phyloP scores from a whole-genome alignment of 2,797 vertebrate species.

The Platalea minor region DNA sequence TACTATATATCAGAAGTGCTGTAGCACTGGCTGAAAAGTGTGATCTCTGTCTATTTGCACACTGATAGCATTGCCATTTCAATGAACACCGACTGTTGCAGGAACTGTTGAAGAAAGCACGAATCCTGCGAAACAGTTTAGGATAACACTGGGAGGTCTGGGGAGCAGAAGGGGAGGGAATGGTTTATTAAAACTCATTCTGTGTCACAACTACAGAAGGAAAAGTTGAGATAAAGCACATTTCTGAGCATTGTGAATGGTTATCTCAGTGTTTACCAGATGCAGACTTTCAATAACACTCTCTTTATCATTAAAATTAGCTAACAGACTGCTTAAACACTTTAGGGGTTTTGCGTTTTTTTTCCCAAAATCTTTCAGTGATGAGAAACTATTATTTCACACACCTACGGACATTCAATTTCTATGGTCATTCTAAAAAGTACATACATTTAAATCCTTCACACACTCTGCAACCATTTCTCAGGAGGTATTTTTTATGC shows the following conservation, averaged over 20 bases:
- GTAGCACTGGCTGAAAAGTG: background rate
- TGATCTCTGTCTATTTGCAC: background rate
- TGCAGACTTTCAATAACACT: background rate
- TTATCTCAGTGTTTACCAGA: background rate
- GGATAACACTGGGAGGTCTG: background rate
- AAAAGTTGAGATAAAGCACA: background rate
- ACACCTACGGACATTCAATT: background rate
- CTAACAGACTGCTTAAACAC: background rate
- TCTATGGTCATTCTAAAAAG: background rate
- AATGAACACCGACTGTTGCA: background rate
- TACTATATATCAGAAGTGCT: background rate
- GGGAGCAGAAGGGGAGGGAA: background rate
- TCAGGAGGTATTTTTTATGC: background rate
- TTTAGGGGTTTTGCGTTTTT: no score
- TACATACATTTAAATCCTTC: background rate
- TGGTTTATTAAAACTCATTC: background rate
- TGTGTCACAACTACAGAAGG: background rate
- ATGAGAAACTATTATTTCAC: background rate
- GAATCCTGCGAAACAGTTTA: background rate
- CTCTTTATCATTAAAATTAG: background rate
- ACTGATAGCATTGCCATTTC: background rate
- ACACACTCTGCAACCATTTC: background rate
- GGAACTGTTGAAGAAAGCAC: background rate
- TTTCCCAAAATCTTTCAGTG: background rate
- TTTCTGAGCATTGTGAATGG: background rate